Conservation (phyloP, 2,797 vertebrate genomes). For the Poeciliopsis paucimaculata region DNA sequence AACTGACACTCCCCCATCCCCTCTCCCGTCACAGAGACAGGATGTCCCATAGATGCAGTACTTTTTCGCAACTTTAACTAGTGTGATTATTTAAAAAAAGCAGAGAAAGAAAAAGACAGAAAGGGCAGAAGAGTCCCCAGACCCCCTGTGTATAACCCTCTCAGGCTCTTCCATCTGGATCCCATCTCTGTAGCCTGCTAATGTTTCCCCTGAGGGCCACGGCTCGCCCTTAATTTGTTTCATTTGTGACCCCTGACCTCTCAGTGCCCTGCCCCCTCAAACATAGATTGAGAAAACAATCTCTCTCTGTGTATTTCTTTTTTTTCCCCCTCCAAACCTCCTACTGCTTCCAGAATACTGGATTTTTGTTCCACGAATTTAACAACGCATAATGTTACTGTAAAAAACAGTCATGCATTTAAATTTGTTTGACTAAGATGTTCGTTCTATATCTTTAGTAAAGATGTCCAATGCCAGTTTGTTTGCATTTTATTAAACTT, state of each 20-base stretch:
- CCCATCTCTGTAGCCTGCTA: constrained; percentile 72
- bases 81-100: constrained; percentile 27
- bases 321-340: constrained; percentile 17
- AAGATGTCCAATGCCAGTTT: neutral
- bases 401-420: constrained; percentile 3
- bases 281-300: constrained; percentile 66
- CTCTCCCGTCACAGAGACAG: constrained; percentile 31
- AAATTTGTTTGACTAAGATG: constrained; percentile 2
- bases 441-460: neutral
- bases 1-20: constrained; percentile 29
- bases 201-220: constrained; percentile 75
- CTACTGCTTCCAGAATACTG: constrained; percentile 12
- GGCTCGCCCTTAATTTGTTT: constrained; percentile 79
- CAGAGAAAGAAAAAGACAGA: constrained; percentile 26
- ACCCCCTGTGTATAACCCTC: constrained; percentile 48
- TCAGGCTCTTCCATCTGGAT: constrained; percentile 75
- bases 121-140: constrained; percentile 41
- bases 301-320: constrained; percentile 47
- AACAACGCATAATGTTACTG: constrained; percentile 2
- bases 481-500: neutral
- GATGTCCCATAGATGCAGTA: constrained; percentile 44
- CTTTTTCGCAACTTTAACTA: constrained; percentile 47
- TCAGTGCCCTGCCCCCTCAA: constrained; percentile 58
- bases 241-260: constrained; percentile 78
- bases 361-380: constrained; percentile 6